A percentile compares a stretch with the other conserved stretches of the same genome.
Evolutionary conservation across 1,140 invertebrate genomes (phyloP).

Genomic region (Ectropis grisescens): DNA sequence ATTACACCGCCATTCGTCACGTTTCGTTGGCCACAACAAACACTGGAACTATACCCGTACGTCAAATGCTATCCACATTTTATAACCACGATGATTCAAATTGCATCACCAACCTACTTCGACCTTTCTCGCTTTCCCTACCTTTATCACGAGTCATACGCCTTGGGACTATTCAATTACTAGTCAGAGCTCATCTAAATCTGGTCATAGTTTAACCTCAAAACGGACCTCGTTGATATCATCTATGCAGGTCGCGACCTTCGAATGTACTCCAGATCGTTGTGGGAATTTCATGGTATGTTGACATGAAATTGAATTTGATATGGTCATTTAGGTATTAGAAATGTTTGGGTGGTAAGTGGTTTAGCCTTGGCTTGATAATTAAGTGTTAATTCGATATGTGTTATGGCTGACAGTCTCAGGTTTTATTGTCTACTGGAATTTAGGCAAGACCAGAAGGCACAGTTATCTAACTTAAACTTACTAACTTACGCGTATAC

Average conservation of each 20-base stretch:
- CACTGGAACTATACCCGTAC: constrained; percentile 4
- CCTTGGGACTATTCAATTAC: background rate
- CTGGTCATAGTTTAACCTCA: constrained; percentile 14
- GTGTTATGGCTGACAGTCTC: too few species aligned
- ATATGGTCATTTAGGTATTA: constrained; percentile 10
- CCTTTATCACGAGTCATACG: background rate
- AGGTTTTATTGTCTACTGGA: too few species aligned
- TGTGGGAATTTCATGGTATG: constrained; percentile 9
- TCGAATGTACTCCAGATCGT: constrained; percentile 24
- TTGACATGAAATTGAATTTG: constrained; percentile 17
- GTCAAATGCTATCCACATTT: constrained; percentile 13
- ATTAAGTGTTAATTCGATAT: background rate
- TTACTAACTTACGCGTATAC: too few species aligned
- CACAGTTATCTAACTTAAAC: too few species aligned
- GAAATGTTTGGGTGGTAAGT: background rate
- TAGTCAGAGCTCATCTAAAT: constrained; percentile 6
- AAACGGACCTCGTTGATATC: constrained; percentile 23
- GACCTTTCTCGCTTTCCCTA: constrained; percentile 10
- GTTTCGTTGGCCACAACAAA: constrained; percentile 16
- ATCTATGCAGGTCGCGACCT: constrained; percentile 29
- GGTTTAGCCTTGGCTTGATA: background rate
- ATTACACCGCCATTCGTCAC: constrained; percentile 6
- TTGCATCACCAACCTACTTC: constrained; percentile 9
- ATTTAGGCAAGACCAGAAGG: too few species aligned
- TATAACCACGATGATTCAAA: constrained; percentile 29